Percentiles rank a stretch among this genome's conserved stretches.
phyloP scores from a whole-genome alignment of 2,888 invertebrate species.

The Sycophila texana region DNA sequence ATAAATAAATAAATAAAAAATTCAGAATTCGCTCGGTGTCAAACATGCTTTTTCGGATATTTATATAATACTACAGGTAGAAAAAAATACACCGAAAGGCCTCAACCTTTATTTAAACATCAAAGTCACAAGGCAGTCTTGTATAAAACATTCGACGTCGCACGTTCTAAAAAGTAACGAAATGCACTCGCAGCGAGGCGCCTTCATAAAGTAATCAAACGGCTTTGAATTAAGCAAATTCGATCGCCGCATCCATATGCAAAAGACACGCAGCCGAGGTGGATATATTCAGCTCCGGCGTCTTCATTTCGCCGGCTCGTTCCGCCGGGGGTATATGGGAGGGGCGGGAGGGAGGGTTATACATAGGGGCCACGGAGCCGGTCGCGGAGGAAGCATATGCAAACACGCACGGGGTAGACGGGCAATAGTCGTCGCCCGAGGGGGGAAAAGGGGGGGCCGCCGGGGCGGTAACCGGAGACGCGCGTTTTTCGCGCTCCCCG shows the following conservation, averaged over 20 bases:
- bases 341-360: background rate
- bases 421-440: conserved; percentile 9
- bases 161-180: too few species aligned
- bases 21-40: too few species aligned
- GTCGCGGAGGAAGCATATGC: conserved; percentile 18
- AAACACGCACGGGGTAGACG: conserved; percentile 13
- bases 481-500: conserved; percentile 1
- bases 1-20: too few species aligned
- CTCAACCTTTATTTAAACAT: too few species aligned
- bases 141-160: too few species aligned
- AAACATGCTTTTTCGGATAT: too few species aligned
- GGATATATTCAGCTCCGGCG: conserved; percentile 32
- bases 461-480: too few species aligned
- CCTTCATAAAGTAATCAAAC: too few species aligned
- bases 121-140: too few species aligned
- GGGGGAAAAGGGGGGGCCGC: background rate
- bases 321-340: conserved; percentile 6
- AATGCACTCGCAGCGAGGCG: too few species aligned
- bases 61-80: too few species aligned
- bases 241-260: conserved; percentile 6
- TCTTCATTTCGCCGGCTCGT: conserved; percentile 12
- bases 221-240: background rate
- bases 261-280: conserved; percentile 12
- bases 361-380: conserved; percentile 4
- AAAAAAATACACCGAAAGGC: too few species aligned